Percentiles rank a stretch among this genome's conserved stretches.
phyloP scores from a whole-genome alignment of 2,888 invertebrate genomes.

The Eulithis testata region DNA sequence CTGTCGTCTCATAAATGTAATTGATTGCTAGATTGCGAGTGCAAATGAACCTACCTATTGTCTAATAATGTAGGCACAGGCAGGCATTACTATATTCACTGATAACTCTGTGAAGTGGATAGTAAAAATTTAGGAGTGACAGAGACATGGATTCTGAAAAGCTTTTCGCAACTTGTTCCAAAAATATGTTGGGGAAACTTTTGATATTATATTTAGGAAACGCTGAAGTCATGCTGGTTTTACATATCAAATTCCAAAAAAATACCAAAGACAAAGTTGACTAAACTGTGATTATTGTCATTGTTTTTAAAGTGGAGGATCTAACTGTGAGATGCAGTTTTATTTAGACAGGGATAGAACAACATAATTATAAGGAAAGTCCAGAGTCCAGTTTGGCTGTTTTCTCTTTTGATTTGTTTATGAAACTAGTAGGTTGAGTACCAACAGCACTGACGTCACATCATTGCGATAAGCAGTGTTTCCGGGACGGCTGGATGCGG shows the following conservation, averaged over 20 bases:
- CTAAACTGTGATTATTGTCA: too few species aligned
- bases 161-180: too few species aligned
- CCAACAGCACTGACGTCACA: conserved; percentile 17
- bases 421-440: neutral
- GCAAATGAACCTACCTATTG: conserved; percentile 25
- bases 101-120: neutral
- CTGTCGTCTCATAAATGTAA: conserved; percentile 46
- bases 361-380: conserved; percentile 9
- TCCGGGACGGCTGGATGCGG: conserved; percentile 73
- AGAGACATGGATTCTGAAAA: too few species aligned
- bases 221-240: too few species aligned
- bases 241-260: too few species aligned
- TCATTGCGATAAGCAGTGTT: conserved; percentile 38
- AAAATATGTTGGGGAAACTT: too few species aligned
- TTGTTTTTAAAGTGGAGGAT: too few species aligned
- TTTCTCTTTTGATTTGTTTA: conserved; percentile 18
- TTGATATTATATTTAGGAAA: too few species aligned
- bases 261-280: too few species aligned
- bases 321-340: too few species aligned
- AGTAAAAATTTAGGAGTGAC: too few species aligned
- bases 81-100: neutral
- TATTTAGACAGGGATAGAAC: neutral
- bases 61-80: conserved; percentile 12
- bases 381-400: neutral
- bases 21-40: conserved; percentile 42